phyloP scores from a whole-genome alignment of 2,797 vertebrate species.

The Clarias platycephalus region DNA sequence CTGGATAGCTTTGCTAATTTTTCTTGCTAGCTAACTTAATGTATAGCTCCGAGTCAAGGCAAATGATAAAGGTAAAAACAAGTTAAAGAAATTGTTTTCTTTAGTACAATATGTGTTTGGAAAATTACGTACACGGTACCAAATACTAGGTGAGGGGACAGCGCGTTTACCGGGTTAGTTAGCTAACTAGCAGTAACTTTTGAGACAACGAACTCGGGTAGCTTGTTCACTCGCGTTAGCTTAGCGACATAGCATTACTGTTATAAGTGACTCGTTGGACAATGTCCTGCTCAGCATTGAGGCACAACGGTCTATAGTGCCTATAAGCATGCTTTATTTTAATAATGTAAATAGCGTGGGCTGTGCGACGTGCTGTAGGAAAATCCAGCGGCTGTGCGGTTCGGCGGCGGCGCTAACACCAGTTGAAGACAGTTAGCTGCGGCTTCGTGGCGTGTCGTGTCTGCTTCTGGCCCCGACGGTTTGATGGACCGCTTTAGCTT shows the following conservation, averaged over 20 bases:
- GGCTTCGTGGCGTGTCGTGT: slow-evolving; percentile 53
- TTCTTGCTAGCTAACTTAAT: slow-evolving; percentile 56
- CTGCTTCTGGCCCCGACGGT: slow-evolving; percentile 23
- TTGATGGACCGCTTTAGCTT: neutral
- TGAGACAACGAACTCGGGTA: neutral
- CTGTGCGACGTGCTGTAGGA: neutral
- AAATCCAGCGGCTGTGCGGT: slow-evolving; percentile 3
- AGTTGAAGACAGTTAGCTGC: slow-evolving; percentile 30
- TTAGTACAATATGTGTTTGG: neutral
- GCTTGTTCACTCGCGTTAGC: slow-evolving; percentile 28
- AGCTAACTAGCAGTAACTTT: neutral
- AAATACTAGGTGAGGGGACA: neutral
- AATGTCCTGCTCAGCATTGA: neutral
- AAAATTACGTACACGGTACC: neutral
- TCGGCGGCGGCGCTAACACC: neutral
- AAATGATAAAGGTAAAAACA: neutral
- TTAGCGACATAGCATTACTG: neutral
- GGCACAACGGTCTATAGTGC: too few relatives aligned
- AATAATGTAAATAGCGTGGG: neutral
- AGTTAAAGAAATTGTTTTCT: neutral
- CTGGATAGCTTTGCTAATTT: slow-evolving; percentile 39
- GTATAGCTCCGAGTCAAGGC: slow-evolving; percentile 20
- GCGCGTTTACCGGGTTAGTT: neutral
- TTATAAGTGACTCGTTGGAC: neutral
- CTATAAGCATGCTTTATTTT: neutral